phyloP scores from a whole-genome alignment of 1,140 invertebrate species.

The Octopus bimaculoides region DNA sequence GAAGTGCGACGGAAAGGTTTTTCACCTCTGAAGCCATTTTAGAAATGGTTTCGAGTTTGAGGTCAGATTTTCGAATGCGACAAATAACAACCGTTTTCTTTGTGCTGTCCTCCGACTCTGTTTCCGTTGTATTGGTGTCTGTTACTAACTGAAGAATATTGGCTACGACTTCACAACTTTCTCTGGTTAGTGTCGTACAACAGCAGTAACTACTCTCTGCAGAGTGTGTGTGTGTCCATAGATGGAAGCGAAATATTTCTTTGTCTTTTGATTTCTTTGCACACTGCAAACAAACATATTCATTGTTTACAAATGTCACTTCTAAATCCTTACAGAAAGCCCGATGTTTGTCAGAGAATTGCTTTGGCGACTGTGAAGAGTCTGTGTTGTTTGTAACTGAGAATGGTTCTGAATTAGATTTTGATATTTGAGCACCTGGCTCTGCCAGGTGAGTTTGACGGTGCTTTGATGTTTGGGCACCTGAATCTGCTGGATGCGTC shows the following conservation, averaged over 20 bases:
- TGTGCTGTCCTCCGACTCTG: background rate
- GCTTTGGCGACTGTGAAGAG: background rate
- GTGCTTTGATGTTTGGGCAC: background rate
- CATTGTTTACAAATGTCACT: background rate
- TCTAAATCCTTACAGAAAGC: background rate
- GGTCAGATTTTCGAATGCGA: background rate
- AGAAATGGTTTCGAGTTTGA: background rate
- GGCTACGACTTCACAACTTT: background rate
- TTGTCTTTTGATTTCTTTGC: background rate
- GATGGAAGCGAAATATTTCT: background rate
- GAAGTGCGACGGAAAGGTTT: background rate
- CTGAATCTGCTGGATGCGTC: too few species aligned
- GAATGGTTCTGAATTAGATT: background rate
- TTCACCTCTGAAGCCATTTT: background rate
- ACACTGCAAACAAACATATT: slow-evolving; percentile 1
- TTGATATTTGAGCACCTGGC: background rate
- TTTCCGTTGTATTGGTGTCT: background rate
- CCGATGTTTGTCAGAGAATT: background rate
- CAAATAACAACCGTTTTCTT: background rate
- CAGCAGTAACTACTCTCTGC: background rate
- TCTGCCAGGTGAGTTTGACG: background rate
- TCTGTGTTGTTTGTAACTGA: background rate
- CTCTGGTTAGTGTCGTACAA: background rate
- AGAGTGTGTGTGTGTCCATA: background rate
- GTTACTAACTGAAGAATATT: background rate